Conservation (phyloP, 2,113 vertebrate species). For the Dipodomys stephensi region DNA sequence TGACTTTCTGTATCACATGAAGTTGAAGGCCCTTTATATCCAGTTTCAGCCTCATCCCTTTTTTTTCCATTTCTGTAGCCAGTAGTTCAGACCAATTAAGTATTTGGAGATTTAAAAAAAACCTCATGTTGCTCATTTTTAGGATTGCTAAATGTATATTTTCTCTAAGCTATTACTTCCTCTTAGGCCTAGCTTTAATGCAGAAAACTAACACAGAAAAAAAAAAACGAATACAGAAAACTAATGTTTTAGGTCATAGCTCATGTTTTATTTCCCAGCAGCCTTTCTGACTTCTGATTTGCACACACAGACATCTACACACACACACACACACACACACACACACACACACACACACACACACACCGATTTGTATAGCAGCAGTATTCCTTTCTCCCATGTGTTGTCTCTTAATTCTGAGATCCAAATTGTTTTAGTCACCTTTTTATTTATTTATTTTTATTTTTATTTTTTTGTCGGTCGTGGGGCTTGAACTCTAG, state of each 20-base stretch:
- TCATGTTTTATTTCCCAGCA: not conserved
- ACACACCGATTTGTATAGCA: no score
- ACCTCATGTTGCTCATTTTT: not conserved
- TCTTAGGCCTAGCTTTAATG: not conserved
- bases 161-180: not conserved
- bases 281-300: not conserved
- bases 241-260: not conserved
- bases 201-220: no score
- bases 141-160: not conserved
- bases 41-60: not conserved
- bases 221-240: not conserved
- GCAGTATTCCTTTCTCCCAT: no score
- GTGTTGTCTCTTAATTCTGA: not conserved
- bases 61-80: not conserved
- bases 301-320: no score
- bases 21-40: not conserved
- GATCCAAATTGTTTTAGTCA: slow-evolving; percentile 1
- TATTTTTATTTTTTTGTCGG: no score
- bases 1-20: not conserved
- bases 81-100: no score
- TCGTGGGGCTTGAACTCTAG: no score
- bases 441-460: no score
- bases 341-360: no score
- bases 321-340: no score
- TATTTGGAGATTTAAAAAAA: no score